Evolutionary conservation across 2,888 invertebrate genomes (phyloP), one percentile per base, ranked within the genome.

Genomic region (Cephus pulcher): DNA sequence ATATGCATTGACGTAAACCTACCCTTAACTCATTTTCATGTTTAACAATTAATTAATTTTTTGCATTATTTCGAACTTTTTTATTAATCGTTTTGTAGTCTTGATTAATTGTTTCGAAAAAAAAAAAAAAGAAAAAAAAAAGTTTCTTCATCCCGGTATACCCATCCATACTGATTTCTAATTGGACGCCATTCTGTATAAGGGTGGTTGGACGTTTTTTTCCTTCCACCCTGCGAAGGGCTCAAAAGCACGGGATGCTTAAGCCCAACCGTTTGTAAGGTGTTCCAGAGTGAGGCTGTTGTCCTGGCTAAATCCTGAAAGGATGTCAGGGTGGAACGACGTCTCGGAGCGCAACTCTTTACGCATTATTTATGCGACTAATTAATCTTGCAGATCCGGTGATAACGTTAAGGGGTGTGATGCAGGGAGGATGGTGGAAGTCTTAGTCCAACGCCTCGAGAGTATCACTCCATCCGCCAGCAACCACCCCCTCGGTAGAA

Each of bases 371-470:
- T 84, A 86, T 83, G 83, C 76, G 82, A 81, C 82, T 85, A 85
- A 86, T 86, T 85, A 85, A 86, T 86, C 83, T 83, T 84, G 79
- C 81, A 84, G 82, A 84, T 84, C 84, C 85, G 81, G 83, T 85
- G 84, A 85, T 85, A 86, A 85, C 82, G 80, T 76, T 76, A 81
- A 80, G 82, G 81, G 81, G 80, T 76, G 77, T 56, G 56, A 56
- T 56, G 56, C 23, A 23, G 56, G 56, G 56, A 9, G 56, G 56
- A 56, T 23, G 23, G 23, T 23, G 23, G 23, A 56, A 56, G 56
- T 56, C 56, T 56, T 23, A 56, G 56, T 56, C 56, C 23, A 56
- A 56, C 56, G 56, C 56, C 56, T 23, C 56, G 56, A 56, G 56
- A 56, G 56, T 56, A 56, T 23, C 56, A 56, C 56, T 56, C 56